phyloP scores from a whole-genome alignment of 2,113 vertebrate species.

The Pogonocichla stellata region DNA sequence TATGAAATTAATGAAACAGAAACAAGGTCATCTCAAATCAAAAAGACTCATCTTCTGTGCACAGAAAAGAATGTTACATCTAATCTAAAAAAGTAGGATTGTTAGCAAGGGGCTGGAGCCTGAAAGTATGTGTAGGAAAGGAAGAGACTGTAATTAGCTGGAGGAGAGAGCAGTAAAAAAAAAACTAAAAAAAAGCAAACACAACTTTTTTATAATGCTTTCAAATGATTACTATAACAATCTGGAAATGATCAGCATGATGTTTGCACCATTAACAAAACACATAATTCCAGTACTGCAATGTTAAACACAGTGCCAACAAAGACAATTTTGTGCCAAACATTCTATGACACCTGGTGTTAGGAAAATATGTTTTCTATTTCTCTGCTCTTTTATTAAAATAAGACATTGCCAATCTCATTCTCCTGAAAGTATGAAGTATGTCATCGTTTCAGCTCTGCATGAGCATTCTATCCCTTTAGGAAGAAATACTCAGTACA shows the following conservation, averaged over 20 bases:
- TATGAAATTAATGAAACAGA: neutral
- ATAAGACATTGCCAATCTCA: neutral
- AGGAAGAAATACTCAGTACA: neutral
- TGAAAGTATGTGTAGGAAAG: neutral
- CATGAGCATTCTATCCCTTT: neutral
- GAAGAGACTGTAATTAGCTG: neutral
- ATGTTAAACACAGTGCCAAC: neutral
- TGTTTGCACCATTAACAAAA: neutral
- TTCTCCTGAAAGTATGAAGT: neutral
- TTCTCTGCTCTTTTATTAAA: neutral
- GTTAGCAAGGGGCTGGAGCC: neutral
- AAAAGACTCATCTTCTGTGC: neutral
- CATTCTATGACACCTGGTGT: neutral
- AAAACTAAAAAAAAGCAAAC: neutral
- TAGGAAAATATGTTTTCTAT: slow-evolving; percentile 1
- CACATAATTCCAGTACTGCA: neutral
- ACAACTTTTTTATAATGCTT: neutral
- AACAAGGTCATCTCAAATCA: neutral
- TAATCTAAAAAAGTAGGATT: neutral
- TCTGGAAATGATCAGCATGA: neutral
- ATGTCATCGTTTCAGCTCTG: neutral
- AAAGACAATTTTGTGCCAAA: neutral
- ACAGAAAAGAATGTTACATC: neutral
- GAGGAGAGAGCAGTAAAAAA: neutral
- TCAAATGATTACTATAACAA: neutral